These are phyloP conservation scores for Nephrotoma appendiculata DNA, from an alignment of 2,888 invertebrate species.

Conservation along the genomic window DNA sequence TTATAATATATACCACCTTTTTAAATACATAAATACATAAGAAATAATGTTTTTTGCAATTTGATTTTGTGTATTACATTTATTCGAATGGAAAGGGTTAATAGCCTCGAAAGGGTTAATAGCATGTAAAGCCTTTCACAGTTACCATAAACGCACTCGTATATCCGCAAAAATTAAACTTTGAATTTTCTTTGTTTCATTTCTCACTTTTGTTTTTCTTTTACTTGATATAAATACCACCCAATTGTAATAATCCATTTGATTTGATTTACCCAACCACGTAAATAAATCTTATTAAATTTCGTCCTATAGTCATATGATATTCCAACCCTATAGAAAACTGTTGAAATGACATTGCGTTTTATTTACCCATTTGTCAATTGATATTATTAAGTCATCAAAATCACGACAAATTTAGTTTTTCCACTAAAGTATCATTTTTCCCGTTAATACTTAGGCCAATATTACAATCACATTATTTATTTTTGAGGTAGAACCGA, in stretches of 20 bases:
- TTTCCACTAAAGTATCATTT: background rate
- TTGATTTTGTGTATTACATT: too few relatives aligned
- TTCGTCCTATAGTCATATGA: background rate
- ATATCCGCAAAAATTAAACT: too few relatives aligned
- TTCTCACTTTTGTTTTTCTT: too few relatives aligned
- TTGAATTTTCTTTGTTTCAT: background rate
- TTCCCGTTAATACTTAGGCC: background rate
- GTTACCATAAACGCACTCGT: too few relatives aligned
- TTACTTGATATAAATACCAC: background rate
- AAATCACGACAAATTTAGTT: background rate
- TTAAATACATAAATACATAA: too few relatives aligned
- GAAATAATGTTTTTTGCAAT: too few relatives aligned
- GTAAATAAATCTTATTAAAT: background rate
- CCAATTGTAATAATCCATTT: background rate
- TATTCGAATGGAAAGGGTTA: too few relatives aligned
- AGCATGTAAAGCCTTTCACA: too few relatives aligned
- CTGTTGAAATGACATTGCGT: background rate
- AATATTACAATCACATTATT: background rate
- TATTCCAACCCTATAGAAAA: background rate
- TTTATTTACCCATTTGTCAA: background rate
- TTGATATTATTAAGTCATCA: background rate
- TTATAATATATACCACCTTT: too few relatives aligned
- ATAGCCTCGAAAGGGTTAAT: too few relatives aligned
- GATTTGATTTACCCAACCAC: background rate
- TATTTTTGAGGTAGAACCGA: background rate